Evolutionary conservation across 1,140 invertebrate species (phyloP), one percentile per base, ranked within the genome.

Genomic region (Drosophila hydei): DNA sequence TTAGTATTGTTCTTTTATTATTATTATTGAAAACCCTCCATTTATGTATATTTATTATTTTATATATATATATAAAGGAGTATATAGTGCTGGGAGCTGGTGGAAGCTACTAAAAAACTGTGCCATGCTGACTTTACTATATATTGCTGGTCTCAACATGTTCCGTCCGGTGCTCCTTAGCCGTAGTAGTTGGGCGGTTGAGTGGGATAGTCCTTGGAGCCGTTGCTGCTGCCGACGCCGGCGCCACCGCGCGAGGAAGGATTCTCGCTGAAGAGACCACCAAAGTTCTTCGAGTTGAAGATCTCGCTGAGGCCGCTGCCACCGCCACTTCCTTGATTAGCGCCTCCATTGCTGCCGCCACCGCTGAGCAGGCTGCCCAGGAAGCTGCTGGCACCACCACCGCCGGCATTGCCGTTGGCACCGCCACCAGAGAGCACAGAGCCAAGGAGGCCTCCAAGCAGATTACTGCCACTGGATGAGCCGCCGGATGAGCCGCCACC

Each of bases 241-340:
- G 48, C 19, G 8, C 69, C 56, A 9, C 74, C 61, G n/a, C 75
- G 56, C 1, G 77, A 65, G 0, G 77, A 84, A 0, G 89, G 89
- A 61, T 89, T 90, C 71, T 91, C 90, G 60, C 87, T 91, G 63
- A 91, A 91, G 19, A 91, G 78, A 0, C 90, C 90, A 27, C 90
- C 90, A 23, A 91, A 78, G 59, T 91, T 89, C 55, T 87, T 85
- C 0, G 90, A 91, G 58, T 59, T 83, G 30, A 91, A 80, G 50
- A 91, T 78, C 25, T 91, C 90, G 45, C 87, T 52, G 0, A 91
- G 62, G 9, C 69, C 77, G 0, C 83, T 42, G n/a, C 63, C 51
- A 0, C 77, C 71, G 3, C 72, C 51, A 5, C 80, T 59, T 23
- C 71, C 73, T 33, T 14, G 45, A 4, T 12, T 36, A n/a, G 45